A percentile compares a stretch with the other conserved stretches of the same genome.
Conservation (phyloP, 2,888 invertebrate species). For the Ennomos erosarius region DNA sequence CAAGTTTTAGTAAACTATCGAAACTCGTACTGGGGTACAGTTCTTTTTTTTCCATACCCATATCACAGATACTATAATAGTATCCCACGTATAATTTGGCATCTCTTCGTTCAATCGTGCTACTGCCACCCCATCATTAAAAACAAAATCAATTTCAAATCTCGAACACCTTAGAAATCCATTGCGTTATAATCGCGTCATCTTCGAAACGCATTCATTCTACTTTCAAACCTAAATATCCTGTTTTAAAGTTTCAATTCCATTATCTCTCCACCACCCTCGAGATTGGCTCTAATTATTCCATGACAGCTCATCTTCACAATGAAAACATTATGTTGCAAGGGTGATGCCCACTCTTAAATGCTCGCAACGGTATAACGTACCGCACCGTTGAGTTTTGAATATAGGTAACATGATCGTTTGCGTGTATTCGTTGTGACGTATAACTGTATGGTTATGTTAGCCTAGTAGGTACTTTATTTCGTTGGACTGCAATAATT, state of each 20-base stretch:
- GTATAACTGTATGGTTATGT: background rate
- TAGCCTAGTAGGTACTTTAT: no score
- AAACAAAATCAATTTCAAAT: slow-evolving; percentile 38
- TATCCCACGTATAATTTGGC: no score
- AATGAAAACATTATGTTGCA: slow-evolving; percentile 53
- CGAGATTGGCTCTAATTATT: slow-evolving; percentile 60
- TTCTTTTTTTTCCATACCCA: no score
- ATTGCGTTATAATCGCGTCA: slow-evolving; percentile 43
- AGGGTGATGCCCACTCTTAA: slow-evolving; percentile 41
- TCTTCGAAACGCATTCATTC: slow-evolving; percentile 5
- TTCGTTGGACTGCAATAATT: no score
- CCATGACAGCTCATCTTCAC: slow-evolving; percentile 57
- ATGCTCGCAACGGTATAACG: slow-evolving; percentile 10
- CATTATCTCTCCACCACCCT: slow-evolving; percentile 32
- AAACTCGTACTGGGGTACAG: no score
- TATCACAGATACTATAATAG: no score
- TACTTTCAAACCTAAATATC: slow-evolving; percentile 1
- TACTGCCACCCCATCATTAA: slow-evolving; percentile 18
- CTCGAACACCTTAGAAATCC: slow-evolving; percentile 40
- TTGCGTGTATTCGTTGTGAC: slow-evolving; percentile 10
- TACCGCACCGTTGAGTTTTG: background rate
- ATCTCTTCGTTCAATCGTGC: background rate
- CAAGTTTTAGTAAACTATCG: no score
- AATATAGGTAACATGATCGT: slow-evolving; percentile 10
- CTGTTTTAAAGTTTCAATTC: slow-evolving; percentile 13